Conservation (phyloP, 2,113 vertebrate species). For the Charina bottae region DNA sequence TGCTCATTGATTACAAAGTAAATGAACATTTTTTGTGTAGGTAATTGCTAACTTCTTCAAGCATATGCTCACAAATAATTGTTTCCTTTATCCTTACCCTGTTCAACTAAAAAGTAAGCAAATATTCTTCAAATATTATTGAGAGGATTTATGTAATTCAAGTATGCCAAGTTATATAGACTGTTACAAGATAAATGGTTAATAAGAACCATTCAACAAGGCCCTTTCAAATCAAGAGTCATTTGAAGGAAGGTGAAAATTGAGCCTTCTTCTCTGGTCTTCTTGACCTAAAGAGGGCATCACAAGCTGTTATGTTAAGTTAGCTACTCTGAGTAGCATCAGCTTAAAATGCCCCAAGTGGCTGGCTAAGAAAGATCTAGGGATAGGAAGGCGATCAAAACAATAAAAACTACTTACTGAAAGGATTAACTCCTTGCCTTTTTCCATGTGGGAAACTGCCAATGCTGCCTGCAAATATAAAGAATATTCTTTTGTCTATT, state of each 20-base stretch:
- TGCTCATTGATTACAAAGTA: background rate
- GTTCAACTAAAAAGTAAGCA: background rate
- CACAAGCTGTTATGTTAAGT: background rate
- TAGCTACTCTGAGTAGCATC: background rate
- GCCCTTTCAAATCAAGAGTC: background rate
- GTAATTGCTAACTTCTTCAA: background rate
- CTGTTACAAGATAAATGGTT: background rate
- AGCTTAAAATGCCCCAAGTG: background rate
- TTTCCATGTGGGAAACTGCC: slow-evolving; percentile 84
- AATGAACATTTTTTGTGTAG: background rate
- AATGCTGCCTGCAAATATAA: slow-evolving; percentile 78
- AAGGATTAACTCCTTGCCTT: slow-evolving; percentile 88
- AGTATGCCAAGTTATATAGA: background rate
- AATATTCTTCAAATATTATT: background rate
- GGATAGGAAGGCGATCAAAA: slow-evolving; percentile 39
- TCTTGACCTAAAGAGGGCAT: background rate
- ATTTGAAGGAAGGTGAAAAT: background rate
- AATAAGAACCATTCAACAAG: background rate
- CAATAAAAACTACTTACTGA: slow-evolving; percentile 85
- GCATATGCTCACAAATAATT: background rate
- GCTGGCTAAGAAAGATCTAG: background rate
- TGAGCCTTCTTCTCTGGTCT: background rate
- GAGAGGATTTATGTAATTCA: background rate
- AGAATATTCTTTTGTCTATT: slow-evolving; percentile 42
- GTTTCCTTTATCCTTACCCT: background rate